Conservation (phyloP, 2,797 vertebrate species). For the Xiphophorus birchmanni region DNA sequence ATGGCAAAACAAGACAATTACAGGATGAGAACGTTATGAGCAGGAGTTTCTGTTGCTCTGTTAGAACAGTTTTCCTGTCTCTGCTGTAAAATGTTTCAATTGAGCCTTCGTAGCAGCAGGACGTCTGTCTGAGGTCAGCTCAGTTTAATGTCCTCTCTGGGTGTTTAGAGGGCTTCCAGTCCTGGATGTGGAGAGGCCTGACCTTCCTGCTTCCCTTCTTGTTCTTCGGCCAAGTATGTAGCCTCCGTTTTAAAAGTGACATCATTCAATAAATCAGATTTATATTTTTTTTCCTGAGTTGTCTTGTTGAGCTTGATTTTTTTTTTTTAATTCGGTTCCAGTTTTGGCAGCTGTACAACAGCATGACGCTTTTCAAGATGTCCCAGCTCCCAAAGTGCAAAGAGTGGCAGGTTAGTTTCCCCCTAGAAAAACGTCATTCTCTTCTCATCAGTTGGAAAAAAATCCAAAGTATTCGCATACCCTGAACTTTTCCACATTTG, state of each 20-base stretch:
- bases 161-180: conserved; percentile 94
- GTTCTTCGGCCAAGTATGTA: conserved; percentile 95
- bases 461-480: background rate
- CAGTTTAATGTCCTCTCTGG: conserved; percentile 11
- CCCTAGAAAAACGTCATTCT: background rate
- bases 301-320: background rate
- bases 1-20: background rate
- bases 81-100: background rate
- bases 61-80: background rate
- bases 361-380: conserved; percentile 90
- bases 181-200: conserved; percentile 98
- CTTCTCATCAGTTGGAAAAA: background rate
- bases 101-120: background rate
- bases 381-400: conserved; percentile 90
- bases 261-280: background rate
- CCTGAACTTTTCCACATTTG: background rate
- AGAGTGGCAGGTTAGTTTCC: conserved; percentile 92
- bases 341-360: conserved; percentile 97
- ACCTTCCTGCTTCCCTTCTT: conserved; percentile 96
- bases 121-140: background rate
- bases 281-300: background rate
- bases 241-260: background rate
- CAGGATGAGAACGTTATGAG: too few relatives aligned
- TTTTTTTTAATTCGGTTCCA: conserved; percentile 51
- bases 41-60: background rate